Conservation (phyloP, 2,797 vertebrate species). For the Sebastes wilsoni region DNA sequence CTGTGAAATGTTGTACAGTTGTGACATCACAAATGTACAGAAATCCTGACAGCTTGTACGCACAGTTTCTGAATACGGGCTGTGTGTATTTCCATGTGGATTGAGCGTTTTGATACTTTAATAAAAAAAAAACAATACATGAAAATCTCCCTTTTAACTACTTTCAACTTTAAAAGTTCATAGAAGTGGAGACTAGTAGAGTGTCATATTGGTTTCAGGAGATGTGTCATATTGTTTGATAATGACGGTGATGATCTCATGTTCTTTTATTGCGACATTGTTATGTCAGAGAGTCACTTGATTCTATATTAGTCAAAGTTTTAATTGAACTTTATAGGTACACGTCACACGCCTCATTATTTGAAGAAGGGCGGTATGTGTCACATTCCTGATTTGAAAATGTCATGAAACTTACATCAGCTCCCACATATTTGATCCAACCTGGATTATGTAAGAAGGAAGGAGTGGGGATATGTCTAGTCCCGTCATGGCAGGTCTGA, state of each 20-base stretch:
- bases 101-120: too few relatives aligned
- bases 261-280: neutral
- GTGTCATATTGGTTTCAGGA: neutral
- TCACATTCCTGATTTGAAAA: neutral
- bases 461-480: constrained; percentile 11
- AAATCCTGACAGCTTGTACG: too few relatives aligned
- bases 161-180: neutral
- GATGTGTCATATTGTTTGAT: neutral
- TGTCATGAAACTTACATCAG: neutral
- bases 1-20: too few relatives aligned
- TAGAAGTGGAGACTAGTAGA: neutral
- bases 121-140: too few relatives aligned
- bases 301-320: neutral
- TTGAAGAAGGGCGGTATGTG: neutral
- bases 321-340: neutral
- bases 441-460: neutral
- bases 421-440: neutral
- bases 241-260: neutral
- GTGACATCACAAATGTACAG: too few relatives aligned
- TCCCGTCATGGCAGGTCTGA: constrained; percentile 46
- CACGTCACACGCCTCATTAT: neutral
- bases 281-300: neutral
- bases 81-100: too few relatives aligned
- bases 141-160: too few relatives aligned
- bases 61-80: too few relatives aligned